Percentiles rank a stretch among this genome's conserved stretches.
Conservation (phyloP, 1,140 invertebrate genomes). For the Drosophila equinoxialis region DNA sequence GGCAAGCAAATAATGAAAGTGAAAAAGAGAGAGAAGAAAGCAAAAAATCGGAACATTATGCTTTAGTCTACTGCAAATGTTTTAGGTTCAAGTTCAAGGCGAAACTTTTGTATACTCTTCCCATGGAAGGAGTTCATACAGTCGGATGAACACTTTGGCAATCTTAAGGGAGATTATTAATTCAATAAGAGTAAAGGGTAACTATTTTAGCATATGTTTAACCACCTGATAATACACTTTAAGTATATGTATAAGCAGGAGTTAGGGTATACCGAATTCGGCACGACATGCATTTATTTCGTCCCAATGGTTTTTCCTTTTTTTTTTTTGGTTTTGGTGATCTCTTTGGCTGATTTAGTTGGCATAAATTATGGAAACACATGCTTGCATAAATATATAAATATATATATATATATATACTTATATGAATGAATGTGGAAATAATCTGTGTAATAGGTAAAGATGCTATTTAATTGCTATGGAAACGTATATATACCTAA, state of each 20-base stretch:
- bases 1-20: neutral
- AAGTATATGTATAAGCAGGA: too few species aligned
- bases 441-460: constrained; percentile 22
- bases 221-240: too few species aligned
- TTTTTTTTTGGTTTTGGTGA: neutral
- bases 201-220: too few species aligned
- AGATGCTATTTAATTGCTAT: constrained; percentile 54
- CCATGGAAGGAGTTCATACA: neutral
- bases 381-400: neutral
- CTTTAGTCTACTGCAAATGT: constrained; percentile 6
- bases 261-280: too few species aligned
- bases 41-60: neutral
- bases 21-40: neutral
- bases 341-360: constrained; percentile 6
- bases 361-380: constrained; percentile 11
- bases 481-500: constrained; percentile 21
- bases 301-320: too few species aligned
- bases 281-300: too few species aligned
- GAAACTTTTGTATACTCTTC: neutral
- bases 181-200: too few species aligned
- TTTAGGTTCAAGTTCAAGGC: neutral
- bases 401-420: neutral
- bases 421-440: neutral
- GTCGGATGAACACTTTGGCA: too few species aligned
- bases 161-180: too few species aligned